Evolutionary conservation across 2,113 vertebrate genomes (phyloP).

Genomic region (Cheilinus undulatus): DNA sequence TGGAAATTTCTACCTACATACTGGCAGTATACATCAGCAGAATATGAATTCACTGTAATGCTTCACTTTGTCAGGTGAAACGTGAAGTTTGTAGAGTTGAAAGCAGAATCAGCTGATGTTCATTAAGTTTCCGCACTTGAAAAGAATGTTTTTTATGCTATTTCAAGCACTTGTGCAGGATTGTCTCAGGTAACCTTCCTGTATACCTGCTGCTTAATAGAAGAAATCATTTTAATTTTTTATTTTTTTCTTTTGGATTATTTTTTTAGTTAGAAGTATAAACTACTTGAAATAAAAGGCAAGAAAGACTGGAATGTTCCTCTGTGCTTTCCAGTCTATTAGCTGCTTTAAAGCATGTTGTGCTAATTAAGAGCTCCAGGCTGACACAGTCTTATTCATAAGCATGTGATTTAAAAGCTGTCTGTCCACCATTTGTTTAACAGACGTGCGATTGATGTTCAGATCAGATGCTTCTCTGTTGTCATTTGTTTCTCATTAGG

Average conservation of each 20-base stretch:
- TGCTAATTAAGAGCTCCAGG: conserved; percentile 20
- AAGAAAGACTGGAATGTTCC: not conserved
- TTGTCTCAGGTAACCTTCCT: too few relatives aligned
- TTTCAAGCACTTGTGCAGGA: too few relatives aligned
- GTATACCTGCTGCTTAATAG: too few relatives aligned
- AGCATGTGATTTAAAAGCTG: conserved; percentile 34
- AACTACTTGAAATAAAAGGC: not conserved
- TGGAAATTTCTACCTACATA: too few relatives aligned
- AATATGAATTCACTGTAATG: too few relatives aligned
- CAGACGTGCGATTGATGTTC: conserved; percentile 50
- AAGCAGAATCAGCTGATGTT: too few relatives aligned
- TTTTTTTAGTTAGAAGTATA: not conserved
- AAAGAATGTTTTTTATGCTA: too few relatives aligned
- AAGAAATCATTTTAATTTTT: not conserved
- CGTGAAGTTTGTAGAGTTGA: too few relatives aligned
- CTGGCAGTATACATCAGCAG: too few relatives aligned
- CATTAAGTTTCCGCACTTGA: too few relatives aligned
- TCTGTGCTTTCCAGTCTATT: not conserved
- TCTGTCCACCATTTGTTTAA: conserved; percentile 35
- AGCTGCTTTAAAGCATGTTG: conserved; percentile 28
- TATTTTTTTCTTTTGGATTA: too few relatives aligned
- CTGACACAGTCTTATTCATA: conserved; percentile 28
- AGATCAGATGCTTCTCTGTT: conserved; percentile 29
- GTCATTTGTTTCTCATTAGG: conserved; percentile 18
- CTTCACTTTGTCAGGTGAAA: too few relatives aligned